phyloP scores from a whole-genome alignment of 2,113 vertebrate genomes.

The Micronycteris hirsuta region DNA sequence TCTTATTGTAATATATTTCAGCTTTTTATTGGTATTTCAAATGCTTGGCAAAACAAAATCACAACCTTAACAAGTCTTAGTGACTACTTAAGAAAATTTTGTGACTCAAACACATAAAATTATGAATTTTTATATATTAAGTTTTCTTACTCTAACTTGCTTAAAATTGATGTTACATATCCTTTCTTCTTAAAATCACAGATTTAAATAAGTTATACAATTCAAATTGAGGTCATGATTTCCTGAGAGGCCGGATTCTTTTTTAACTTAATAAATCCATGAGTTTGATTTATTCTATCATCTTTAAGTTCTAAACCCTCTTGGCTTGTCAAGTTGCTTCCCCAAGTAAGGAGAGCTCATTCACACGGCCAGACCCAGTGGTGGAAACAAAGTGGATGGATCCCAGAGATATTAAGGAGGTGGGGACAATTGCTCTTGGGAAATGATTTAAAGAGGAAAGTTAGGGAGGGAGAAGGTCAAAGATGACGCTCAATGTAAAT shows the following conservation, averaged over 20 bases:
- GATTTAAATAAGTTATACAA: neutral
- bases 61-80: neutral
- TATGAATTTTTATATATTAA: neutral
- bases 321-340: neutral
- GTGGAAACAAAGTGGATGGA: neutral
- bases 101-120: neutral
- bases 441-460: constrained; percentile 21
- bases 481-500: neutral
- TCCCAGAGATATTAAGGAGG: neutral
- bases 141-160: neutral
- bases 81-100: neutral
- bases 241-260: neutral
- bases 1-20: neutral
- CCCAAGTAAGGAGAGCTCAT: neutral
- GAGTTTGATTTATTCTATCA: constrained; percentile 11
- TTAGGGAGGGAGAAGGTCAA: neutral
- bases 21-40: neutral
- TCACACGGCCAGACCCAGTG: neutral
- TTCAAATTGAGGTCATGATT: constrained; percentile 23
- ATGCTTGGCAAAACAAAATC: neutral
- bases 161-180: constrained; percentile 11
- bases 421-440: neutral
- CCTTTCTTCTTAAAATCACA: neutral
- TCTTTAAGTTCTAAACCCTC: neutral
- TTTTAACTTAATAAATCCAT: neutral